These are phyloP conservation scores for Bombus picipes DNA, from an alignment of 1,140 invertebrate species.

Conservation along the genomic window DNA sequence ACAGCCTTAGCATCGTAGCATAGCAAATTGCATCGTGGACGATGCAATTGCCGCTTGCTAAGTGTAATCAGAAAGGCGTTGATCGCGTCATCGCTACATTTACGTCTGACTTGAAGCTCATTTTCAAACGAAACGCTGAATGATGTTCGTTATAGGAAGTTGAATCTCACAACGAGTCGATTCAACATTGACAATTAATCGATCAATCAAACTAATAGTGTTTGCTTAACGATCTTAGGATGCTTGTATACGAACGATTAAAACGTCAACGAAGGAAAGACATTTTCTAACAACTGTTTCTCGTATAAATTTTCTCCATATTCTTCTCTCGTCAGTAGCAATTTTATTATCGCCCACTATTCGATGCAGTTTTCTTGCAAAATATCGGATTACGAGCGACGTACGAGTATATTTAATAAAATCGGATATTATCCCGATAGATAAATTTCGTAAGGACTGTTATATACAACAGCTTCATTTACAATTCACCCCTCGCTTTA, in stretches of 20 bases:
- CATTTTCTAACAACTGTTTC: not conserved
- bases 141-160: slow-evolving; percentile 11
- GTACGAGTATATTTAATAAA: not conserved
- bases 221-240: no score
- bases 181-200: not conserved
- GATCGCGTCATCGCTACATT: slow-evolving; percentile 13
- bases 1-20: not conserved
- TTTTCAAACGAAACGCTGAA: not conserved
- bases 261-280: no score
- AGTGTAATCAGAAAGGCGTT: slow-evolving; percentile 27
- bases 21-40: slow-evolving; percentile 21
- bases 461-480: not conserved
- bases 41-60: slow-evolving; percentile 13
- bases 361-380: not conserved
- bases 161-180: not conserved
- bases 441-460: not conserved
- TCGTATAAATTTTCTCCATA: not conserved
- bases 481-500: not conserved
- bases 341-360: no score
- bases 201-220: not conserved
- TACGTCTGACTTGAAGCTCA: not conserved
- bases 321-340: no score
- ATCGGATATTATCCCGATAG: not conserved
- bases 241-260: no score
- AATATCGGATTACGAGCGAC: not conserved